phyloP scores from a whole-genome alignment of 2,797 vertebrate genomes.

The Hoplostethus mediterraneus region DNA sequence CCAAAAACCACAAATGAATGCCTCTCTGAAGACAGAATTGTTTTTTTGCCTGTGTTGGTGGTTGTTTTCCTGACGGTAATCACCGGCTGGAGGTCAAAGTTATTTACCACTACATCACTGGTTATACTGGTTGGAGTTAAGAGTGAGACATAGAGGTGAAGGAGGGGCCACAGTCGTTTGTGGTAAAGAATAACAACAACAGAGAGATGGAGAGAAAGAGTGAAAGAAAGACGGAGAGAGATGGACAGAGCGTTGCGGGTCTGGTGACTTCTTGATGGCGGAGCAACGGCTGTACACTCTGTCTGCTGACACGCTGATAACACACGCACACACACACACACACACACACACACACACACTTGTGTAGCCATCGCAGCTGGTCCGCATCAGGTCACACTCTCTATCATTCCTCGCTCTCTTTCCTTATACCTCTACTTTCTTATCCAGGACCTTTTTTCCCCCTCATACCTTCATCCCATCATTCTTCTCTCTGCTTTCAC shows the following conservation, averaged over 20 bases:
- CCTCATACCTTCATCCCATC: not conserved
- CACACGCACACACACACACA: not conserved
- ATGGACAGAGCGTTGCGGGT: slow-evolving; percentile 36
- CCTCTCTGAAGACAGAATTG: no score
- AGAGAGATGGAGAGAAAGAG: slow-evolving; percentile 14
- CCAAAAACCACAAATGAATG: no score
- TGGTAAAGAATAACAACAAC: slow-evolving; percentile 11
- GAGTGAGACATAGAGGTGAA: not conserved
- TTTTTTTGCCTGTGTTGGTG: no score
- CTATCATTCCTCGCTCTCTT: not conserved
- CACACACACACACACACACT: not conserved
- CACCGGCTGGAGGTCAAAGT: no score
- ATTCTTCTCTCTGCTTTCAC: not conserved
- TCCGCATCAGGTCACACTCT: not conserved
- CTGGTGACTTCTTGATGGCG: slow-evolving; percentile 20
- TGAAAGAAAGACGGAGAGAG: slow-evolving; percentile 29
- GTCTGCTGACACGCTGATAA: slow-evolving; percentile 21
- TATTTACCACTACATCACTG: no score
- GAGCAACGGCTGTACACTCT: slow-evolving; percentile 8
- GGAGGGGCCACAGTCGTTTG: not conserved
- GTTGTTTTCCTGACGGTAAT: no score
- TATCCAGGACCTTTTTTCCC: not conserved
- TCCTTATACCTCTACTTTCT: not conserved
- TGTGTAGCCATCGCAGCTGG: not conserved
- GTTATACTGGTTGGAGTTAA: no score